phyloP scores from a whole-genome alignment of 2,113 vertebrate species.

The Rousettus leschenaultii region DNA sequence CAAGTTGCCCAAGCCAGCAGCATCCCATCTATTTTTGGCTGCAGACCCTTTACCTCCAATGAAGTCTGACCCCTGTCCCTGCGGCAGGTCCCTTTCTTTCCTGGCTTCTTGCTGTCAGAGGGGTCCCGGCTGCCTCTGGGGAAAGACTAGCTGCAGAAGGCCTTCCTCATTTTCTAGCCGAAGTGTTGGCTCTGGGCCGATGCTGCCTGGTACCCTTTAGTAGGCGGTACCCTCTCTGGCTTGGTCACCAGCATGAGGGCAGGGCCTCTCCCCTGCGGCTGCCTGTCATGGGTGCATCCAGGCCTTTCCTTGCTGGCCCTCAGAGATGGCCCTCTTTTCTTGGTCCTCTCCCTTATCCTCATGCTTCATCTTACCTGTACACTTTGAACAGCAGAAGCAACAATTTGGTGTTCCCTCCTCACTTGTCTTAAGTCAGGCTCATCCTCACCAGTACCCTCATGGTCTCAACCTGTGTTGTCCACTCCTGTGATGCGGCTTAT shows the following conservation, averaged over 20 bases:
- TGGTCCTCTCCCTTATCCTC: not conserved
- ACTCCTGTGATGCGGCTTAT: rapidly evolving
- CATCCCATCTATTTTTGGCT: rapidly evolving
- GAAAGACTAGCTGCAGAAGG: not conserved
- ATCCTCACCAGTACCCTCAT: not conserved
- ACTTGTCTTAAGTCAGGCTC: not conserved
- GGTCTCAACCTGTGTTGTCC: not conserved
- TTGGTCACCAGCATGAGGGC: not conserved
- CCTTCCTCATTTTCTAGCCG: not conserved
- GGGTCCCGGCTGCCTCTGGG: not conserved
- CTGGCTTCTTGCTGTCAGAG: not conserved
- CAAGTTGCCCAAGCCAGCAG: not conserved
- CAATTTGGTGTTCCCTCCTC: not conserved
- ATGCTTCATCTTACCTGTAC: not conserved
- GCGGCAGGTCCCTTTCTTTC: not conserved
- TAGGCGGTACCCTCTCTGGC: not conserved
- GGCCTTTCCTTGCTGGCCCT: not conserved
- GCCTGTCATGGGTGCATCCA: not conserved
- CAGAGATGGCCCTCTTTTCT: not conserved
- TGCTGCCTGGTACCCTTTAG: not conserved
- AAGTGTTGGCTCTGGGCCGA: not conserved
- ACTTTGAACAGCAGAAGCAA: not conserved
- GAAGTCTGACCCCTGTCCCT: not conserved
- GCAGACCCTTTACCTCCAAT: not conserved
- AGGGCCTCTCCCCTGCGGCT: not conserved